phyloP scores from a whole-genome alignment of 2,888 invertebrate species.

The Thera britannica region DNA sequence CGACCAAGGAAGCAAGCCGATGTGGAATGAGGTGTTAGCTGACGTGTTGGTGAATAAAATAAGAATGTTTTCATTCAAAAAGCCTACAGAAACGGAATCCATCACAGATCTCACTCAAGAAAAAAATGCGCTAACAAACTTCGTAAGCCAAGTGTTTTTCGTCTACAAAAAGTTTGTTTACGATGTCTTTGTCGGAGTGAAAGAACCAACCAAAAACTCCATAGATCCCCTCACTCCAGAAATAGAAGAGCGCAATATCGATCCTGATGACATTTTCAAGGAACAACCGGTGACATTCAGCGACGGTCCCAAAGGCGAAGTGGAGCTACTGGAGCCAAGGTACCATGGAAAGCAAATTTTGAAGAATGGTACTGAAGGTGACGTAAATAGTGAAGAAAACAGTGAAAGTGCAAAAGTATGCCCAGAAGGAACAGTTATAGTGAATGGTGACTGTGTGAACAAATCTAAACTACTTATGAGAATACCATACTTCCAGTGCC shows the following conservation, averaged over 20 bases:
- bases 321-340: constrained; percentile 67
- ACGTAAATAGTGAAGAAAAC: constrained; percentile 27
- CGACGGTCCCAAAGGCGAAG: constrained; percentile 62
- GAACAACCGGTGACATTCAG: constrained; percentile 36
- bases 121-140: constrained; percentile 50
- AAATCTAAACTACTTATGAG: constrained; percentile 65
- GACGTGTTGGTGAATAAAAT: constrained; percentile 70
- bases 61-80: constrained; percentile 61
- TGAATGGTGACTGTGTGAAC: constrained; percentile 59
- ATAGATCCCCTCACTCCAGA: constrained; percentile 14
- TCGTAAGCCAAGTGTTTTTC: constrained; percentile 58
- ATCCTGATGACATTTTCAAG: constrained; percentile 35
- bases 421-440: constrained; percentile 52
- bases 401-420: constrained; percentile 47
- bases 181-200: constrained; percentile 44
- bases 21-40: constrained; percentile 74
- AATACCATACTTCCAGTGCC: constrained; percentile 66
- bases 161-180: constrained; percentile 66
- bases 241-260: constrained; percentile 20
- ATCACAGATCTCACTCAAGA: constrained; percentile 35
- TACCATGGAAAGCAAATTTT: constrained; percentile 55
- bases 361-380: constrained; percentile 11
- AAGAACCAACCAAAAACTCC: constrained; percentile 1
- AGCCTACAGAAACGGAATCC: constrained; percentile 28
- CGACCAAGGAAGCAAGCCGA: constrained; percentile 57